Evolutionary conservation across 2,797 vertebrate species (phyloP), one percentile per base, ranked within the genome.

Genomic region (Tiaroga cobitis): DNA sequence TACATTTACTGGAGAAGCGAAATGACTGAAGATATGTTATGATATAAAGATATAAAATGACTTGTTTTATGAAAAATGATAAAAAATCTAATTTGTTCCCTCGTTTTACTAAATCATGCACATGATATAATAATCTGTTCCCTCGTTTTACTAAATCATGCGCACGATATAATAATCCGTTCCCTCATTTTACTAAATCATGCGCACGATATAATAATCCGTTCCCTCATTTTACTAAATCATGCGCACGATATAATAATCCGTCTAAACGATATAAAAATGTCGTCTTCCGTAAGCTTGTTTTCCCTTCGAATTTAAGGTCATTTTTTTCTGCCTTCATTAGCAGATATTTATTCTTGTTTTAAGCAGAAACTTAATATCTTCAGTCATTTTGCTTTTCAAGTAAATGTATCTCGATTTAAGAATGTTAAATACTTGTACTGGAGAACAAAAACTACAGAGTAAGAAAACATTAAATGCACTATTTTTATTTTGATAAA

Each of bases 401-500:
- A 2, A 13, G 11, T 61, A 26, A 61, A 61, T 61, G 13, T 6
- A 7, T 63, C 61, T 26, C 1, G 59, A 29, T 63, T 29, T 29
- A 65, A 8, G 6, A 1, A 29, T 29, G 26, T 18, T 18, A 18
- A 1, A 65, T 18, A 4, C 29, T 18, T 63, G 13, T 7, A 8
- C 61, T 63, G 15, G 61, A 32, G 26, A 8, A 7, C 2, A 65
- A 8, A 16, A 16, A 13, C 24, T 7, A 63, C n/a, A 63, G 61
- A 18, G 15, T 65, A 29, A 65, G 61, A 32, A 16, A 16, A 65
- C 26, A 29, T 26, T 8, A 65, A 65, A 32, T 63, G 61, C 82
- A 87, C 86, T 83, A 76, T 89, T 90, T 65, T 89, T 78, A 85
- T 88, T 84, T 85, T 34, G 26, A 26, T 39, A 18, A 79, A 86